A percentile compares a stretch with the other conserved stretches of the same genome.
Evolutionary conservation across 2,888 invertebrate genomes (phyloP).

Genomic region (Leptodirus hochenwartii): DNA sequence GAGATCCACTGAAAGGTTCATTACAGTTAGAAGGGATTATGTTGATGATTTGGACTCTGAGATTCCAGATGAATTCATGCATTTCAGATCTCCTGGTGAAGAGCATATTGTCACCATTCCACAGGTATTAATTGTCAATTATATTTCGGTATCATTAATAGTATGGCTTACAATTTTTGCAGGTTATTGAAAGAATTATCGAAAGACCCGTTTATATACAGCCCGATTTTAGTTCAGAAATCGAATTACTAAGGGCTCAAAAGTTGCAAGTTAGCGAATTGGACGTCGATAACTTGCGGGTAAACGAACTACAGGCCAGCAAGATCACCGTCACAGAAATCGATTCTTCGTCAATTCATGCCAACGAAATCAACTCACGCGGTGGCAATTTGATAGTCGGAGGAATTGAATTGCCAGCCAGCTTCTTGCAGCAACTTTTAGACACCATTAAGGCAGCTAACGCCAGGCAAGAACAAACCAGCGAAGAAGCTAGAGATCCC

Average conservation of each 20-base stretch:
- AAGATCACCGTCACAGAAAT: conserved; percentile 68
- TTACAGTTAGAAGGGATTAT: conserved; percentile 17
- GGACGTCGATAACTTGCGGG: conserved; percentile 61
- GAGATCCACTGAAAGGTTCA: conserved; percentile 16
- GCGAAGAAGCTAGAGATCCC: conserved; percentile 4
- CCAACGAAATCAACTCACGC: conserved; percentile 52
- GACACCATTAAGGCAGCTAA: conserved; percentile 24
- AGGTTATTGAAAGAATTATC: conserved; percentile 16
- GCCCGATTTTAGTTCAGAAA: conserved; percentile 15
- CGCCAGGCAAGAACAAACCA: conserved; percentile 13
- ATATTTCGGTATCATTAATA: too few relatives aligned
- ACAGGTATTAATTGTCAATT: too few relatives aligned
- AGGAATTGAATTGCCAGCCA: conserved; percentile 48
- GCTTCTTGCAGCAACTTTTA: conserved; percentile 48
- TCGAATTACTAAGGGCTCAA: conserved; percentile 33
- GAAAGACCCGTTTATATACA: conserved; percentile 16
- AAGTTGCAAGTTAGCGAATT: conserved; percentile 54
- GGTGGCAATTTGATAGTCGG: conserved; percentile 42
- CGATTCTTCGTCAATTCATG: conserved; percentile 53
- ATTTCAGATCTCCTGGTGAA: conserved; percentile 5
- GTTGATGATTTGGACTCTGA: conserved; percentile 11
- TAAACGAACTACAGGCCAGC: conserved; percentile 59
- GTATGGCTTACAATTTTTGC: conserved; percentile 7
- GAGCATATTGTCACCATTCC: conserved; percentile 4
- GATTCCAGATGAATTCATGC: conserved; percentile 12